These are phyloP conservation scores for Acrobasis suavella DNA, from an alignment of 2,888 invertebrate genomes.

Conservation along the genomic window DNA sequence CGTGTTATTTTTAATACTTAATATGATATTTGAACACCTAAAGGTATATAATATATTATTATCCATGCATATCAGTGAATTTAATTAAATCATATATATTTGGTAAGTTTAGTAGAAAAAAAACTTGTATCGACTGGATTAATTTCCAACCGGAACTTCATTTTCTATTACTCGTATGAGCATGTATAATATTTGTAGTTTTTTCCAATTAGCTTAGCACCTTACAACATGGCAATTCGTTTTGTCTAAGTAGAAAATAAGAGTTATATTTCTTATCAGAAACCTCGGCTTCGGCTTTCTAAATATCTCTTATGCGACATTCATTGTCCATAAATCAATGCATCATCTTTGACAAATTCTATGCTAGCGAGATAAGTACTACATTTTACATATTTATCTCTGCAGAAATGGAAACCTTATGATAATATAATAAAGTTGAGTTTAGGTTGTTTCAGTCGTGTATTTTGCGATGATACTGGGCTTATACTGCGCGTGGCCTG, in stretches of 20 bases:
- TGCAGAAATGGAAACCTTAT: conserved; percentile 26
- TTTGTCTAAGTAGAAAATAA: conserved; percentile 1
- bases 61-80: no score
- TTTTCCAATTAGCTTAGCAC: no score
- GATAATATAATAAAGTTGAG: conserved; percentile 30
- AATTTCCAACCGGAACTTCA: no score
- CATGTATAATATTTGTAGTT: no score
- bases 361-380: conserved; percentile 41
- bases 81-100: no score
- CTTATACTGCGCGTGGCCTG: conserved; percentile 62
- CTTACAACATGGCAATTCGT: not conserved
- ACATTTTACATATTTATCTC: conserved; percentile 9
- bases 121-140: no score
- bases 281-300: conserved; percentile 19
- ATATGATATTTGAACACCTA: no score
- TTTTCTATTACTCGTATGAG: no score
- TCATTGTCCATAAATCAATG: conserved; percentile 57
- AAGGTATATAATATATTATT: no score
- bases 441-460: conserved; percentile 15
- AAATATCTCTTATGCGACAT: conserved; percentile 40
- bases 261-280: conserved; percentile 11
- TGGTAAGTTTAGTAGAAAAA: no score
- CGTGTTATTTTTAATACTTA: no score
- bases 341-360: conserved; percentile 54
- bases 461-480: conserved; percentile 48